Evolutionary conservation across 2,888 invertebrate species (phyloP).

Genomic region (Phyllotreta striolata): DNA sequence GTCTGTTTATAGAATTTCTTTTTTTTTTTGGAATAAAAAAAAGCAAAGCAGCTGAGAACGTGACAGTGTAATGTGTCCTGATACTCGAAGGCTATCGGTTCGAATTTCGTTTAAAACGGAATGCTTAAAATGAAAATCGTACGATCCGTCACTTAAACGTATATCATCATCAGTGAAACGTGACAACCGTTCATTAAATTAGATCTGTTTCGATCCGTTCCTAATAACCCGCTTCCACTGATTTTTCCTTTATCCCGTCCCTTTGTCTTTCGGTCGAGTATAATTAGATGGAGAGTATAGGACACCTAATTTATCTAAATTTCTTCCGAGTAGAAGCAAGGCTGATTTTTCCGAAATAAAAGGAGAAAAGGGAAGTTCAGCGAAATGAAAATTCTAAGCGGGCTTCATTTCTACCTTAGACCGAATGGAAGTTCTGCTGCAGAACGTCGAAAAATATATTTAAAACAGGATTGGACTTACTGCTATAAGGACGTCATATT

Average conservation of each 20-base stretch:
- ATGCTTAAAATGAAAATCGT: not conserved
- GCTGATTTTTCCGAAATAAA: constrained; percentile 24
- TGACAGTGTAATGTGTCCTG: too few relatives aligned
- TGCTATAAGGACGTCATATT: constrained; percentile 2
- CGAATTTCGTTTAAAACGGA: too few relatives aligned
- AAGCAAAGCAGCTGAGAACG: too few relatives aligned
- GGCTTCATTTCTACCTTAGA: constrained; percentile 17
- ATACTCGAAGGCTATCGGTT: too few relatives aligned
- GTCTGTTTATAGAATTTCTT: too few relatives aligned
- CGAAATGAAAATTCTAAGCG: constrained; percentile 27
- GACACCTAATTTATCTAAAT: constrained; percentile 29
- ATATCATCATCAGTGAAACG: constrained; percentile 1
- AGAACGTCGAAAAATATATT: constrained; percentile 14
- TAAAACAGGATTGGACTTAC: constrained; percentile 13
- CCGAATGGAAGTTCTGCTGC: constrained; percentile 10
- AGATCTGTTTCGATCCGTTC: not conserved
- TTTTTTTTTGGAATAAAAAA: too few relatives aligned
- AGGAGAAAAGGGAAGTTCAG: constrained; percentile 12
- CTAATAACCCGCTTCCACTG: constrained; percentile 14
- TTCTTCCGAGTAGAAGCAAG: constrained; percentile 25
- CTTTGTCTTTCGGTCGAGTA: constrained; percentile 19
- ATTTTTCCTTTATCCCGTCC: constrained; percentile 26
- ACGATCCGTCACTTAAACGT: not conserved
- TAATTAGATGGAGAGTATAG: constrained; percentile 27
- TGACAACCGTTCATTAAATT: constrained; percentile 1